phyloP scores from a whole-genome alignment of 2,113 vertebrate species.

The Macaca fascicularis region T2T-MFA8v1.1 NC_088387.1:37363001-37363500 shows the following conservation, averaged over 20 bases:
- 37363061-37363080: not conserved
- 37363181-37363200: not conserved
- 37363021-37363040: not conserved
- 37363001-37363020: not conserved
- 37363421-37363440: not conserved
- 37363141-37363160: not conserved
- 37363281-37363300: not conserved
- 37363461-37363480: not conserved
- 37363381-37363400: not conserved
- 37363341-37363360: not conserved
- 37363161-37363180: not conserved
- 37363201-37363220: not conserved
- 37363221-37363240: slow-evolving; percentile 5
- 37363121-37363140: not conserved
- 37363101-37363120: not conserved
- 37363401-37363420: not conserved
- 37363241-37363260: not conserved
- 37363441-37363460: not conserved
- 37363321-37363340: not conserved
- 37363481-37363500: not conserved
- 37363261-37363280: not conserved
- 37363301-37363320: not conserved
- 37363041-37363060: not conserved
- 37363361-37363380: not conserved
- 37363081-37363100: not conserved